A percentile compares a stretch with the other conserved stretches of the same genome.
Conservation (phyloP, 2,888 invertebrate genomes). For the Andrena dorsata region DNA sequence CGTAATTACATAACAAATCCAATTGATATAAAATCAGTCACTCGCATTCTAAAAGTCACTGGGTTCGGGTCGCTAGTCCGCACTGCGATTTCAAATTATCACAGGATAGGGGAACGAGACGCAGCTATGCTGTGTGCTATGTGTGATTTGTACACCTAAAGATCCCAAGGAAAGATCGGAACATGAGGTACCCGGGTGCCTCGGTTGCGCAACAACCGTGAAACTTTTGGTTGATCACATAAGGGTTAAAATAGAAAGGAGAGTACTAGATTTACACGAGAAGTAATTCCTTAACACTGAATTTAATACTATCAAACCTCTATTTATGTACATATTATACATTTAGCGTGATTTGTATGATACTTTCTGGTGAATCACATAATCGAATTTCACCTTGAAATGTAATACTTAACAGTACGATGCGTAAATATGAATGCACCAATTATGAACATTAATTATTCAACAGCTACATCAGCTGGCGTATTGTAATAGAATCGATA, state of each 20-base stretch:
- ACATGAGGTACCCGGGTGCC: too few relatives aligned
- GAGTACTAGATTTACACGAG: background rate
- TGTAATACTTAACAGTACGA: background rate
- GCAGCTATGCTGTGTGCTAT: constrained; percentile 86
- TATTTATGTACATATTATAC: background rate
- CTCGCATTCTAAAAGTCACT: too few relatives aligned
- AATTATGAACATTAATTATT: background rate
- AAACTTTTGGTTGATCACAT: too few relatives aligned
- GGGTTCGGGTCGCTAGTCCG: too few relatives aligned
- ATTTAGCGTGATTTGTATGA: background rate
- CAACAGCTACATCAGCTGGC: background rate
- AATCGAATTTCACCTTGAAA: background rate
- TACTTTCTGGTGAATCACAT: background rate
- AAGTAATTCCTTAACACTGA: background rate
- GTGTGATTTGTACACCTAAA: constrained; percentile 85
- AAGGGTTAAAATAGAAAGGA: background rate
- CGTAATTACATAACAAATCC: too few relatives aligned
- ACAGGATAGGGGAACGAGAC: constrained; percentile 88
- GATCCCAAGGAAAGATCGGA: too few relatives aligned
- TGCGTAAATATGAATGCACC: background rate
- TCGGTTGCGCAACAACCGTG: too few relatives aligned
- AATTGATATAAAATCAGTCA: too few relatives aligned
- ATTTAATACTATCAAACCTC: too few relatives aligned
- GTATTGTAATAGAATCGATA: constrained; percentile 18
- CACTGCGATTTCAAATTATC: too few relatives aligned